A percentile compares a stretch with the other conserved stretches of the same genome.
Evolutionary conservation across 2,888 invertebrate species (phyloP).

Genomic region (Chloroclystis v-ata): DNA sequence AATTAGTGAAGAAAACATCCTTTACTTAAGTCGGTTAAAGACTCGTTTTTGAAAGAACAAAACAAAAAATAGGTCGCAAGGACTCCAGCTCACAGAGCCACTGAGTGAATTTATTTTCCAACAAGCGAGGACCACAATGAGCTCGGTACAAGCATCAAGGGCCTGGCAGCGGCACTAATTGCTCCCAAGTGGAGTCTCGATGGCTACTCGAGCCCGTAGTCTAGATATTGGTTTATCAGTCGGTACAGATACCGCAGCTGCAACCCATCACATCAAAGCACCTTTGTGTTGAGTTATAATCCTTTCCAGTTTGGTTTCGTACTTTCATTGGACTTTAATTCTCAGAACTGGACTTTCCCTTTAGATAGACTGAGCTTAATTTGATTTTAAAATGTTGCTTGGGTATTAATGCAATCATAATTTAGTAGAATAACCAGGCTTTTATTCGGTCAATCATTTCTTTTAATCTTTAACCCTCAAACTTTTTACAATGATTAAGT

Average conservation of each 20-base stretch:
- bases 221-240: slow-evolving; percentile 14
- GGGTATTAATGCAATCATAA: too few species aligned
- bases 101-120: slow-evolving; percentile 5
- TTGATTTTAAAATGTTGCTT: too few species aligned
- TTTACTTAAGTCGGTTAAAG: too few species aligned
- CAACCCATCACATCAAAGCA: slow-evolving; percentile 54
- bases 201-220: slow-evolving; percentile 33
- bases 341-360: slow-evolving; percentile 10
- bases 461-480: too few species aligned
- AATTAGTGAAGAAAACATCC: too few species aligned
- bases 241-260: slow-evolving; percentile 53
- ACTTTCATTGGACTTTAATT: slow-evolving; percentile 6
- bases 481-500: too few species aligned
- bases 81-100: too few species aligned
- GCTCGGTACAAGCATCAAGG: slow-evolving; percentile 6
- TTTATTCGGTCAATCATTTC: too few species aligned
- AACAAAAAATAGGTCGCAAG: too few species aligned
- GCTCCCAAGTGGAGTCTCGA: slow-evolving; percentile 57
- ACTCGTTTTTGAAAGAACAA: too few species aligned
- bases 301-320: slow-evolving; percentile 7
- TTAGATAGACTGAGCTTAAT: background rate
- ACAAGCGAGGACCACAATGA: too few species aligned
- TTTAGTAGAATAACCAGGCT: too few species aligned
- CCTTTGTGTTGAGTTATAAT: slow-evolving; percentile 38
- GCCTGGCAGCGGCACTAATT: slow-evolving; percentile 54